Conservation (phyloP, 2,113 vertebrate species). For the Hiodon tergisus region DNA sequence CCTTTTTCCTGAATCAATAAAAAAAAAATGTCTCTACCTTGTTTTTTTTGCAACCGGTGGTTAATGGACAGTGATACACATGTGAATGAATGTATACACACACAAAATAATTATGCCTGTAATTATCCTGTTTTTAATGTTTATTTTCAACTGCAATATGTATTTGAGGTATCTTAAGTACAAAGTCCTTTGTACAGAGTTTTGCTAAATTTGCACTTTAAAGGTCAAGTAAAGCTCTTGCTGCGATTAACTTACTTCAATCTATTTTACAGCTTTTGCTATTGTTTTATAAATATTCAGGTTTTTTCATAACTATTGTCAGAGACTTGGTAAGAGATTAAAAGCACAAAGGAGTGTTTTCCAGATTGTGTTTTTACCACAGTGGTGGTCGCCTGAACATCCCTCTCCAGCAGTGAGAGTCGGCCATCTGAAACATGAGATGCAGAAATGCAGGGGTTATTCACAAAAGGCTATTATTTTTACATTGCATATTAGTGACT, state of each 20-base stretch:
- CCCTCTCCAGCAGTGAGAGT: constrained; percentile 59
- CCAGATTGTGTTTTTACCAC: constrained; percentile 46
- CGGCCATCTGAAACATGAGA: constrained; percentile 51
- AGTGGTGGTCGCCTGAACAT: constrained; percentile 55
- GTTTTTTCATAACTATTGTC: too few relatives aligned
- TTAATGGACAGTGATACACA: background rate
- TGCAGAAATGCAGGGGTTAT: background rate
- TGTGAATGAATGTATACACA: background rate
- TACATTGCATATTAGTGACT: background rate
- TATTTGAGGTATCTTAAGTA: too few relatives aligned
- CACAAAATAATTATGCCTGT: too few relatives aligned
- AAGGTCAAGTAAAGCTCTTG: too few relatives aligned
- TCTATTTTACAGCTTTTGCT: too few relatives aligned
- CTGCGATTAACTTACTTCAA: too few relatives aligned
- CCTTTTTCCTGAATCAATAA: constrained; percentile 36
- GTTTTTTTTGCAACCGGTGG: background rate
- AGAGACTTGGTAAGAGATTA: background rate
- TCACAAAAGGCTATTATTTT: background rate
- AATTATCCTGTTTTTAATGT: too few relatives aligned
- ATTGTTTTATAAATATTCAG: too few relatives aligned
- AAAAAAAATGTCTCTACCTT: constrained; percentile 16
- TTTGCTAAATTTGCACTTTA: too few relatives aligned
- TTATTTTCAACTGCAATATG: too few relatives aligned
- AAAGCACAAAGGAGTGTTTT: background rate
- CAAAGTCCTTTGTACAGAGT: too few relatives aligned